Evolutionary conservation across 2,797 vertebrate species (phyloP).

Genomic region (Calcarius lapponicus): DNA sequence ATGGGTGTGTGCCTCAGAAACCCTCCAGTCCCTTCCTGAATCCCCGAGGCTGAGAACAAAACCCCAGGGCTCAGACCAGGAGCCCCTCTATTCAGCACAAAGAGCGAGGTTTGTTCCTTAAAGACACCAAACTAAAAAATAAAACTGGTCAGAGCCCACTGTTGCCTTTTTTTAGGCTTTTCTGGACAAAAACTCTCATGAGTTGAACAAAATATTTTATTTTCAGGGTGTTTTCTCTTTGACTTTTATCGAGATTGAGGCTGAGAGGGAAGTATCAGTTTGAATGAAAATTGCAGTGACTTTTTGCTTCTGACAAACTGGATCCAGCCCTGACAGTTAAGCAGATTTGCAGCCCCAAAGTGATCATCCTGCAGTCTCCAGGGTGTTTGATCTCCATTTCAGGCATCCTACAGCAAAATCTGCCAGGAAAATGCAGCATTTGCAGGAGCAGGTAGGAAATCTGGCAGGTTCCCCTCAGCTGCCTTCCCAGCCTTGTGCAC

Average conservation of each 20-base stretch:
- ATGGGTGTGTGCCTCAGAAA: background rate
- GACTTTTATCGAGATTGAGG: background rate
- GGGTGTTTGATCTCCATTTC: background rate
- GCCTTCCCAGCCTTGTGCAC: background rate
- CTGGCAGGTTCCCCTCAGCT: background rate
- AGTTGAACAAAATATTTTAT: background rate
- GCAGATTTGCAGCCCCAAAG: background rate
- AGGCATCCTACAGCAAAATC: background rate
- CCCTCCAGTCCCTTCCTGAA: background rate
- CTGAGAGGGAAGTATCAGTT: background rate
- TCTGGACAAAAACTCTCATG: background rate
- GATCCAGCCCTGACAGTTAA: background rate
- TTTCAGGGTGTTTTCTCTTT: background rate
- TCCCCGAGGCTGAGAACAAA: background rate
- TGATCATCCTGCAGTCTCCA: background rate
- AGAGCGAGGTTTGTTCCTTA: background rate
- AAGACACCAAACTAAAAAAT: accelerated
- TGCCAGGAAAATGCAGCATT: accelerated
- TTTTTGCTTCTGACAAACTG: background rate
- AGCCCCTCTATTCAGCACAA: background rate
- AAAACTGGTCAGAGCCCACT: background rate
- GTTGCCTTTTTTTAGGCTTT: background rate
- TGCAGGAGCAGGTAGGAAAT: background rate
- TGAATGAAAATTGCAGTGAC: background rate
- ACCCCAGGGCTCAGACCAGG: background rate